phyloP scores from a whole-genome alignment of 1,140 invertebrate genomes.

The Diabrotica undecimpunctata region DNA sequence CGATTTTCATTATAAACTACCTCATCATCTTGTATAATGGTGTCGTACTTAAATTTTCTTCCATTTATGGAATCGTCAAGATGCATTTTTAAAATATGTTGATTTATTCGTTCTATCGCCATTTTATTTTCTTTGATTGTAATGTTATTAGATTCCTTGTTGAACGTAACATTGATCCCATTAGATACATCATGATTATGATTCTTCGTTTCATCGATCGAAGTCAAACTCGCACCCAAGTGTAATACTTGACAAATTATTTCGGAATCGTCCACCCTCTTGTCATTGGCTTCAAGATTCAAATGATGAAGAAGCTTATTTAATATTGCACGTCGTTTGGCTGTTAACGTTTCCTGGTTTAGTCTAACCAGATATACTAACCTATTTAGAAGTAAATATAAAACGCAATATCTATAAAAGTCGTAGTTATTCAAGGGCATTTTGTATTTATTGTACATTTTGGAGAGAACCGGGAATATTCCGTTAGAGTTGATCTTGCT shows the following conservation, averaged over 20 bases:
- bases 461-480: slow-evolving; percentile 3
- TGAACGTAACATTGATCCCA: too few relatives aligned
- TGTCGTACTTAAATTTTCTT: slow-evolving; percentile 24
- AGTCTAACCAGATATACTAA: neutral
- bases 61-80: slow-evolving; percentile 28
- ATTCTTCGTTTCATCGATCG: neutral
- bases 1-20: slow-evolving; percentile 21
- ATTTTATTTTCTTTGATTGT: slow-evolving; percentile 2
- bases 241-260: slow-evolving; percentile 25
- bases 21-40: slow-evolving; percentile 25
- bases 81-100: slow-evolving; percentile 20
- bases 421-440: neutral
- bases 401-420: slow-evolving; percentile 3
- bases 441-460: neutral
- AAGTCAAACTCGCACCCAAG: slow-evolving; percentile 24
- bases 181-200: neutral
- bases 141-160: too few relatives aligned
- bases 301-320: slow-evolving; percentile 21
- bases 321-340: slow-evolving; percentile 6
- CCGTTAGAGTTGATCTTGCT: slow-evolving; percentile 10
- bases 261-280: slow-evolving; percentile 17
- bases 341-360: neutral
- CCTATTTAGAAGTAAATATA: slow-evolving; percentile 12
- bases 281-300: slow-evolving; percentile 18
- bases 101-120: slow-evolving; percentile 12